These are phyloP conservation scores for Drosophila arawakana DNA, from an alignment of 1,140 invertebrate species.

Conservation along the genomic window DNA sequence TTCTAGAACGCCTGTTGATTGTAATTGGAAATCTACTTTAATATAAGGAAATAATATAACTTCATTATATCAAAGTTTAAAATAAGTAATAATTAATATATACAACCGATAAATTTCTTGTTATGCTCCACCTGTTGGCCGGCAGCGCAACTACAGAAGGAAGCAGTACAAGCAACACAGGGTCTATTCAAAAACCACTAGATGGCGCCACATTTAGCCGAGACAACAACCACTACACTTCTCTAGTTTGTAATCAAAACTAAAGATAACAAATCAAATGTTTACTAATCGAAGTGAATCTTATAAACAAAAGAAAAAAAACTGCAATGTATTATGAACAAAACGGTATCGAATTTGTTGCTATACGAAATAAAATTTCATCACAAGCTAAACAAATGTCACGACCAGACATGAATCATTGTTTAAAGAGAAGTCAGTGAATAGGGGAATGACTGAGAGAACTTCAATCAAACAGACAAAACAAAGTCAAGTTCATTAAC, in stretches of 20 bases:
- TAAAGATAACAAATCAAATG: slow-evolving; percentile 20
- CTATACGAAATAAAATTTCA: slow-evolving; percentile 6
- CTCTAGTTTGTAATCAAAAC: background rate
- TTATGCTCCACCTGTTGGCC: background rate
- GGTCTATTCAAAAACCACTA: background rate
- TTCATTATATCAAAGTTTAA: too few species aligned
- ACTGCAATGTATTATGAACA: background rate
- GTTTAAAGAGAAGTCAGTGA: slow-evolving; percentile 1
- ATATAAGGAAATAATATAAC: too few species aligned
- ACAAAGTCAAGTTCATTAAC: slow-evolving; percentile 52
- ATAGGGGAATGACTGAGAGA: background rate
- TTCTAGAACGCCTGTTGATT: too few species aligned
- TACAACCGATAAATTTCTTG: too few species aligned
- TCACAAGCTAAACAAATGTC: slow-evolving; percentile 13
- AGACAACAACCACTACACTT: slow-evolving; percentile 6
- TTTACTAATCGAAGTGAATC: slow-evolving; percentile 3
- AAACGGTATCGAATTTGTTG: background rate
- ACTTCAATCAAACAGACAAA: background rate
- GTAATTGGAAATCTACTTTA: too few species aligned
- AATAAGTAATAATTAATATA: too few species aligned
- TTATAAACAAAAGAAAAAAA: background rate
- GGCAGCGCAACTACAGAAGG: background rate
- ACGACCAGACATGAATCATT: slow-evolving; percentile 1
- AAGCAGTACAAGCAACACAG: too few species aligned
- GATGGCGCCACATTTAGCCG: background rate